Evolutionary conservation across 2,888 invertebrate genomes (phyloP), one percentile per base, ranked within the genome.

Genomic region (Seladonia tumulorum): DNA sequence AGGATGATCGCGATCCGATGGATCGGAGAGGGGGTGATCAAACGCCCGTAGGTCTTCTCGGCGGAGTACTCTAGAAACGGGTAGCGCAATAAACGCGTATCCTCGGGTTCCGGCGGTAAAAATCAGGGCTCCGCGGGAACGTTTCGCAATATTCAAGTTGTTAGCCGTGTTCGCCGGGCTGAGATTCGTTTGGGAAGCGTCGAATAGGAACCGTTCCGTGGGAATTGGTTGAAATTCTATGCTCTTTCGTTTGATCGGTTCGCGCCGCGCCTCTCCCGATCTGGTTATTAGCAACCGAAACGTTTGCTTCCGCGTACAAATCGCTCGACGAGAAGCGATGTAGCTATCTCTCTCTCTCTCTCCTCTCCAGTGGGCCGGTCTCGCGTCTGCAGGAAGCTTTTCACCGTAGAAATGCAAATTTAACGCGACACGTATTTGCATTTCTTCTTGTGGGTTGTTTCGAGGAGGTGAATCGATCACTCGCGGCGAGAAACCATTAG

Each of bases 81-180:
- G 39, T 4, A 5, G 35, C 68, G 78, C 82, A 49, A 82, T 88
- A 82, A 80, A 81, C 77, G 84, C 80, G 42, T 47, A 78, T 82
- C 72, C 66, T 82, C 82, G 78, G 79, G 77, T 80, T 4, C 39
- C 10, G 22, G 22, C 85, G 74, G 72, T 35, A 70, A 73, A 80
- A 77, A 70, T 72, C 63, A 71, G 22, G 75, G 82, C 83, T 85
- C 81, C 79, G 75, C 49, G 71, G 74, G 49, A 81, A 83, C 70
- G 88, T 72, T 81, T 53, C 72, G 88, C 76, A 83, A 88, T 88
- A 83, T 85, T 81, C 71, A 71, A 75, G 83, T 87, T 84, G 83
- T 87, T 79, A 79, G 74, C 76, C 72, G 66, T 63, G 57, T 70
- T 80, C 66, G 74, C 53, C 49, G 49, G 73, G 42, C 45, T 35